A percentile compares a stretch with the other conserved stretches of the same genome.
Evolutionary conservation across 2,888 invertebrate genomes (phyloP).

Genomic region (Atherix ibis): DNA sequence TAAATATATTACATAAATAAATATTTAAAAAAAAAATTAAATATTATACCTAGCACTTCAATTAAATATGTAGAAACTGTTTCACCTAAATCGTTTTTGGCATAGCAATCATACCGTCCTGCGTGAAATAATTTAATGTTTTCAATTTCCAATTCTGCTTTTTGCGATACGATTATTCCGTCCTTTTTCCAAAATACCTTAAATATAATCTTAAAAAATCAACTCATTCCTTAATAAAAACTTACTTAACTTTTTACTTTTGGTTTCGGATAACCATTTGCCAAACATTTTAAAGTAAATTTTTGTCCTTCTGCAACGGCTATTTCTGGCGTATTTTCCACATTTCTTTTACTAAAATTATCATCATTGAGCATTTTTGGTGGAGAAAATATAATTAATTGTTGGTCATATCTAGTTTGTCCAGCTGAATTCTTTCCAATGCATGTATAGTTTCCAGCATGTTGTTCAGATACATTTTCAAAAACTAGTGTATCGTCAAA

Average conservation of each 20-base stretch:
- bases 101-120: constrained; percentile 42
- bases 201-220: background rate
- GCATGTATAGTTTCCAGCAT: constrained; percentile 62
- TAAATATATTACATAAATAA: too few species aligned
- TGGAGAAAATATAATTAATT: too few species aligned
- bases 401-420: too few species aligned
- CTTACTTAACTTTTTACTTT: constrained; percentile 16
- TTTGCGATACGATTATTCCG: constrained; percentile 6
- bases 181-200: constrained; percentile 12
- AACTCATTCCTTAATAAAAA: background rate
- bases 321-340: constrained; percentile 18
- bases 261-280: constrained; percentile 34
- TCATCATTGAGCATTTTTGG: too few species aligned
- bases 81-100: constrained; percentile 42
- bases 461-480: too few species aligned
- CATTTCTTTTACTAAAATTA: too few species aligned
- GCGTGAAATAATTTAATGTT: constrained; percentile 26
- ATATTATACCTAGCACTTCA: constrained; percentile 31
- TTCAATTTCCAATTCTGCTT: constrained; percentile 12
- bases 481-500: too few species aligned
- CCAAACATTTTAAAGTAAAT: constrained; percentile 34
- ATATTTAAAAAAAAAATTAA: background rate
- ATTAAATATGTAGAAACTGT: constrained; percentile 37
- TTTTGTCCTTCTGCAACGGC: constrained; percentile 31
- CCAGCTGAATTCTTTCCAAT: constrained; percentile 47